Evolutionary conservation across 2,797 vertebrate species (phyloP).

Genomic region (Tadarida brasiliensis): DNA sequence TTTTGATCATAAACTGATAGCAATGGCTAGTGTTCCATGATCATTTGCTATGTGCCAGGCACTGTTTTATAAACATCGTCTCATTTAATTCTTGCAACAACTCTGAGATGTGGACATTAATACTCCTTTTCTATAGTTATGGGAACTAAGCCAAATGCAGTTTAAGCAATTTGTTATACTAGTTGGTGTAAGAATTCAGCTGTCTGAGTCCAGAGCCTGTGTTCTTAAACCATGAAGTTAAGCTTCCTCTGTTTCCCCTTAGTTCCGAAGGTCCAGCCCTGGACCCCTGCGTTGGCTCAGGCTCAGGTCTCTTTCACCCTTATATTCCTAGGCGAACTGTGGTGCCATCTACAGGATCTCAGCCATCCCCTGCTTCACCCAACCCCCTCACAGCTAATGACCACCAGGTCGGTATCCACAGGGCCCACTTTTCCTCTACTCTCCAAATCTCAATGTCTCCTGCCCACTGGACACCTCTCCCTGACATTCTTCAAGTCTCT

Average conservation of each 20-base stretch:
- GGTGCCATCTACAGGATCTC: neutral
- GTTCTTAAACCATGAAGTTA: neutral
- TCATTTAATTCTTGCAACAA: slow-evolving; percentile 15
- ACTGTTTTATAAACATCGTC: neutral
- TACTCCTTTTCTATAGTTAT: neutral
- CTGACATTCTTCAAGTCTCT: neutral
- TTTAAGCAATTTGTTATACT: neutral
- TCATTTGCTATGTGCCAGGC: neutral
- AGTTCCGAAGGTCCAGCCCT: neutral
- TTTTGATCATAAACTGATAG: neutral
- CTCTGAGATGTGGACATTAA: neutral
- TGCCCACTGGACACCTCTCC: neutral
- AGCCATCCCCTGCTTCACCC: neutral
- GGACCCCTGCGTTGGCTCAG: neutral
- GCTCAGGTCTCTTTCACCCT: neutral
- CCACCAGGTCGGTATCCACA: neutral
- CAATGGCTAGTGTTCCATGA: neutral
- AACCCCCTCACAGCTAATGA: neutral
- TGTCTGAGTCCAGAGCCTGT: neutral
- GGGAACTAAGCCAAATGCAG: neutral
- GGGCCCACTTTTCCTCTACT: neutral
- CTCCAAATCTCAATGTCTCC: neutral
- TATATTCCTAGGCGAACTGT: neutral
- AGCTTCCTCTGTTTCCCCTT: neutral
- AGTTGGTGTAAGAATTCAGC: neutral